Conservation (phyloP, 1,140 invertebrate genomes). For the Mesaphorura yosii region DNA sequence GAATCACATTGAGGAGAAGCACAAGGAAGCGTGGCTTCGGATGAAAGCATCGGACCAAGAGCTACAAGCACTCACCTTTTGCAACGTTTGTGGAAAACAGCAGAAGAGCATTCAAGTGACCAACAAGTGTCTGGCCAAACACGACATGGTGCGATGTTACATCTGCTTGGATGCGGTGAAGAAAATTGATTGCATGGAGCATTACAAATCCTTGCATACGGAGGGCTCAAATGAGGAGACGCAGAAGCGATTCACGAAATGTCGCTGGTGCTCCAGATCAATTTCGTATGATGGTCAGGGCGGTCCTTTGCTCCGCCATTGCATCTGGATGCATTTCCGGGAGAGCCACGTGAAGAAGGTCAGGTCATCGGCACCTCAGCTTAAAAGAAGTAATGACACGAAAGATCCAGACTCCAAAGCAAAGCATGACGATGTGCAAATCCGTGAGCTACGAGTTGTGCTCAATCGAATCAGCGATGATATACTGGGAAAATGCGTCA, state of each 20-base stretch:
- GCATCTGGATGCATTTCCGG: not conserved
- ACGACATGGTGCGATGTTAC: not conserved
- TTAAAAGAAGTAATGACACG: no score
- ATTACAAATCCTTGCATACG: not conserved
- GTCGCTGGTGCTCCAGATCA: slow-evolving; percentile 3
- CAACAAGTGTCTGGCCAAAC: not conserved
- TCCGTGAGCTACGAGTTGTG: no score
- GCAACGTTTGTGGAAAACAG: slow-evolving; percentile 9
- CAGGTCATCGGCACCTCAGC: no score
- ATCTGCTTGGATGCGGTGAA: not conserved
- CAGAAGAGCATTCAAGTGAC: slow-evolving; percentile 1
- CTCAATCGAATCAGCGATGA: no score
- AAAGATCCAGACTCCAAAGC: no score
- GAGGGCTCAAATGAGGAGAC: no score
- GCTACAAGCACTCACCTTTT: slow-evolving; percentile 6
- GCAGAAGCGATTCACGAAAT: no score
- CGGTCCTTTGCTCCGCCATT: not conserved
- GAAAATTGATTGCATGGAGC: not conserved
- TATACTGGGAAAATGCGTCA: no score
- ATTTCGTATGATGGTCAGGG: no score
- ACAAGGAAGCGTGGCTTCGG: no score
- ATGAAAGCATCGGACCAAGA: no score
- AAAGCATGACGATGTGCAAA: no score
- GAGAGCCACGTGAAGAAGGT: not conserved
- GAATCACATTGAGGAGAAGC: not conserved